Base-by-base conservation (phyloP, 1,140 invertebrate species). In the Heterodera schachtii region DNA sequence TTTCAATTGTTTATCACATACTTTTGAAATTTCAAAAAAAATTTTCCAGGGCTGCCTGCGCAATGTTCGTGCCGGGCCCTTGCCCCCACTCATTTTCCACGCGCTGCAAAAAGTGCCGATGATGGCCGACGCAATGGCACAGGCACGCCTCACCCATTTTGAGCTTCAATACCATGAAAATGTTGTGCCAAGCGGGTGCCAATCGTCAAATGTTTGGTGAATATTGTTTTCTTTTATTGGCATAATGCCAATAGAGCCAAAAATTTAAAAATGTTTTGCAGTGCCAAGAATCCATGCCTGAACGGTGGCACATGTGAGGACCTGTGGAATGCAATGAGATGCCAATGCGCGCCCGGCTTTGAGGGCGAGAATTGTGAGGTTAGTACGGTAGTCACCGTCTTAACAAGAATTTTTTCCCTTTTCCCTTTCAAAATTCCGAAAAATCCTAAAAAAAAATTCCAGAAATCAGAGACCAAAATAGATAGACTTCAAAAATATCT, bases 61-160 rank as follows among this genome's bases (percentile, higher is more conserved):
- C n/a, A 95, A 96, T 90, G 93, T 96, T 44, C 92, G 95, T 81
- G 93, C 98, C 78, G 94, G 94, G 19, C 92, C 92, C 66, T 92
- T 95, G 81, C 92, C 97, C 21, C 90, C 97, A 60, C 95, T 96
- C n/a, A 98, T 94, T 90, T 97, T 96, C 90, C 92, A 93, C 9
- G 3, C 80, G 19, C 60, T 44, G 44, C 74, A 81, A 78, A 60
- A 80, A 46, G 49, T 78, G 75, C 69, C 69, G 11, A 41, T 7
- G 19, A 43, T 71, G n/a, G 69, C 11, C 19, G 78, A 78, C 6
- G 31, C 57, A 3, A 16, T 79, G 16, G 46, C 80, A 6, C 8
- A n/a, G 60, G 47, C 75, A 77, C 47, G n/a, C 1, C 43, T 66
- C 73, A 41, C 66, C 4, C 81, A 81, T 82, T 82, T 82, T 66